Base-by-base conservation (phyloP, 2,888 invertebrate genomes). In the Nezara viridula region DNA sequence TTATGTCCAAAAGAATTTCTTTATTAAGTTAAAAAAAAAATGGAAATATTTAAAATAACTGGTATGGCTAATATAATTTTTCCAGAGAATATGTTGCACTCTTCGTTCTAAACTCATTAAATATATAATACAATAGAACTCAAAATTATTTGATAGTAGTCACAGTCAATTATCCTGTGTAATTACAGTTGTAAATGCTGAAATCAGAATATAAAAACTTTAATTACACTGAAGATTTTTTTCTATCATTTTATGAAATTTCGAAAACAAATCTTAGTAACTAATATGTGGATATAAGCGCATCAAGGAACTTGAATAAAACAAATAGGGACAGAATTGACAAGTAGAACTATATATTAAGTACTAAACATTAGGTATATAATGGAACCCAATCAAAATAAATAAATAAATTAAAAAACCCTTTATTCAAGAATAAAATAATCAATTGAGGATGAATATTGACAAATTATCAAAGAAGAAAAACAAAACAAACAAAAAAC, bases 381-480 rank as follows among this genome's bases (percentile, higher is more conserved):
- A 73, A 37, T 73, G 37, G 24, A 73, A 73, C 66, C 66, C 32
- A 73, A 60, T 27, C 16, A 27, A 73, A 37, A 73, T 37, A 44
- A 81, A 77, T 44, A 40, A 77, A 40, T 77, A 77, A 77, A 81
- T 44, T n/a, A 81, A 81, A 81, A n/a, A 81, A 44, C 24, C 77
- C 24, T 81, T 81, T 81, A 81, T 81, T 81, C 44, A 81, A 44
- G 44, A 81, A 40, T 44, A 47, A 81, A n/a, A 81, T 81, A n/a
- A 81, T 81, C 44, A 81, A 44, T 44, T n/a, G 37, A 44, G 81
- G 40, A 81, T 21, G 44, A 81, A 44, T 81, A 6, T n/a, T 81
- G 44, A 81, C 81, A 81, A 81, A 81, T n/a, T n/a, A 81, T n/a
- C 14, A 44, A 81, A 24, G n/a, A 81, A 19, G 37, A 73, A 24